Evolutionary conservation across 2,113 vertebrate species (phyloP), one percentile per base, ranked within the genome.

Genomic region (Osmerus mordax): DNA sequence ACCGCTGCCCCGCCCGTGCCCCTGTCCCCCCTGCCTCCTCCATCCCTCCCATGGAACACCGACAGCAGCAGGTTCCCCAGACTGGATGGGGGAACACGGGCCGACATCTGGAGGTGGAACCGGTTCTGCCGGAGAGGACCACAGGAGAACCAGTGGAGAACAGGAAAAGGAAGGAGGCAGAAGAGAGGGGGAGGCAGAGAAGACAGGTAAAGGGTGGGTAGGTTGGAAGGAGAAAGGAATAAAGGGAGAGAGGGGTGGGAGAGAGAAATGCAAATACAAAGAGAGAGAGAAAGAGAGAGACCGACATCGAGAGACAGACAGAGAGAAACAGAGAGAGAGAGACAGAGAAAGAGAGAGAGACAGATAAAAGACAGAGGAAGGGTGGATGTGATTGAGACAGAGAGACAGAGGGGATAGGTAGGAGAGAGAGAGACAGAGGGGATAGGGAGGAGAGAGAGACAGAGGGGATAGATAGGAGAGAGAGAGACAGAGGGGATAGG

Each of bases 61-160:
- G 92, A 88, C 55, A 90, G 83, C 56, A 97, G 86, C 72, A 97
- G 86, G 0, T 95, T 93, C 58, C 95, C 87, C 78, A 97, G 88
- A 0, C 71, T 92, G 5, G 94, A 94, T 2, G 92, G 89, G 0
- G 95, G 92, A 56, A 92, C 91, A 4, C 92, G 92, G 65, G 91
- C 93, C 23, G 94, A 92, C 95, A 98, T 86, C 86, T 93, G 94
- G 75, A 98, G 92, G 83, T 98, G 95, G 87, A 96, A 95, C 0
- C 71, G 94, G 69, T 91, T 97, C 97, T 98, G 32, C 56, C 19
- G 41, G 54, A 71, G 84, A 71, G 18, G 19, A 65, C 60, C 60
- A 77, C 54, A 12, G 51, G 65, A 13, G 16, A 60, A 51, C 56
- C 16, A 18, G 16, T 13, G 11, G 53, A 55, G 53, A 55, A 18